phyloP scores from a whole-genome alignment of 2,888 invertebrate species.

The Drosophila hamatofila region DNA sequence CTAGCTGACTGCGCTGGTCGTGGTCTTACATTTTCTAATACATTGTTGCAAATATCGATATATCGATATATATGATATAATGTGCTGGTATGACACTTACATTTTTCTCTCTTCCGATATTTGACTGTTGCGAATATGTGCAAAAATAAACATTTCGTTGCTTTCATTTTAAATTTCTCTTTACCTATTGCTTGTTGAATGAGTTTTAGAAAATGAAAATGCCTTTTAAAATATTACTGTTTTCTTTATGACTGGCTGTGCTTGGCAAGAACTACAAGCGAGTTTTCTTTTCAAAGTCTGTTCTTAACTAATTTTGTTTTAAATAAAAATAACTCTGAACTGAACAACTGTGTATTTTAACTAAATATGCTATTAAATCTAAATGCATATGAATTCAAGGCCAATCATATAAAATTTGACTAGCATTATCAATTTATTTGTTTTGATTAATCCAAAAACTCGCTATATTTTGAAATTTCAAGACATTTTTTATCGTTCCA shows the following conservation, averaged over 20 bases:
- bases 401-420: background rate
- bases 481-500: constrained; percentile 10
- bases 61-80: constrained; percentile 17
- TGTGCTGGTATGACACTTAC: constrained; percentile 34
- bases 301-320: background rate
- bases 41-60: constrained; percentile 31
- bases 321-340: background rate
- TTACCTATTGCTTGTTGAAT: background rate
- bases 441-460: background rate
- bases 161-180: background rate
- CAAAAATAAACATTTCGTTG: background rate
- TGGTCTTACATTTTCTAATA: constrained; percentile 45
- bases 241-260: background rate
- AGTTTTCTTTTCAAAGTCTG: background rate
- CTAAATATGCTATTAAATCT: background rate
- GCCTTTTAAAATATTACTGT: background rate
- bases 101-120: background rate
- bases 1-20: constrained; percentile 27
- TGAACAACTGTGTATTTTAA: no score
- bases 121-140: background rate
- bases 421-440: background rate
- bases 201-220: constrained; percentile 1
- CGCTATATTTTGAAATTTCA: background rate
- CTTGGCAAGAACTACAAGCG: no score
- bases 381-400: background rate